A percentile compares a stretch with the other conserved stretches of the same genome.
phyloP scores from a whole-genome alignment of 2,797 vertebrate species.

The Garrulus glandarius region DNA sequence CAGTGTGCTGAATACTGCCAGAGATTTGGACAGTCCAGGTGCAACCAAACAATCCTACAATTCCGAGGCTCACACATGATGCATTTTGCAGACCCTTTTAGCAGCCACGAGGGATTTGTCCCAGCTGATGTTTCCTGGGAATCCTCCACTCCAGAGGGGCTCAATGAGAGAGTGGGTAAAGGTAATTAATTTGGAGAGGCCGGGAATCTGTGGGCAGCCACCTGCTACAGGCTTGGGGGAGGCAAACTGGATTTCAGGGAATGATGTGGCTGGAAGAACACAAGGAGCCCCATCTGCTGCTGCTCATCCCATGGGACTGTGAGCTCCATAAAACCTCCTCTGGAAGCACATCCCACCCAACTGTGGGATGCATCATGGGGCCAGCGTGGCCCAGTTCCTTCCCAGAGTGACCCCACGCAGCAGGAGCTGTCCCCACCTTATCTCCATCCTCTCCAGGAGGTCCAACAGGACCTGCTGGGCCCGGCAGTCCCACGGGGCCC shows the following conservation, averaged over 20 bases:
- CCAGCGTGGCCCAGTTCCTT: accelerated
- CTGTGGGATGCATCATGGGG: accelerated
- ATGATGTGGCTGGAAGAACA: neutral
- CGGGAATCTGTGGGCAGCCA: accelerated
- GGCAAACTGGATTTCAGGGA: neutral
- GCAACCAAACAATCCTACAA: neutral
- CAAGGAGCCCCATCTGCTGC: neutral
- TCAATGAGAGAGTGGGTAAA: neutral
- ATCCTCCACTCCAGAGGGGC: neutral
- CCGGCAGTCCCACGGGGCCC: conserved; percentile 96
- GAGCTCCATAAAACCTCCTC: accelerated
- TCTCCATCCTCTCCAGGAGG: conserved; percentile 97
- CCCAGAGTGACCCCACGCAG: accelerated
- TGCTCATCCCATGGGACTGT: accelerated
- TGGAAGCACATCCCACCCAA: neutral
- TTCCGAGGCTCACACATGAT: accelerated
- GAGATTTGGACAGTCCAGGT: neutral
- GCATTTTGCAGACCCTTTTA: neutral
- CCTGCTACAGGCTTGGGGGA: neutral
- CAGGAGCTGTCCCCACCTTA: conserved; percentile 81
- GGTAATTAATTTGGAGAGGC: neutral
- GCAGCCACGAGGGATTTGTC: accelerated
- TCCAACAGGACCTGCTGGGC: conserved; percentile 93
- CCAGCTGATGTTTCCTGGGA: neutral
- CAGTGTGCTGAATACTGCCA: neutral